Percentiles rank a stretch among this genome's conserved stretches.
Conservation (phyloP, 2,113 vertebrate genomes). For the Dicrurus megarhynchus region DNA sequence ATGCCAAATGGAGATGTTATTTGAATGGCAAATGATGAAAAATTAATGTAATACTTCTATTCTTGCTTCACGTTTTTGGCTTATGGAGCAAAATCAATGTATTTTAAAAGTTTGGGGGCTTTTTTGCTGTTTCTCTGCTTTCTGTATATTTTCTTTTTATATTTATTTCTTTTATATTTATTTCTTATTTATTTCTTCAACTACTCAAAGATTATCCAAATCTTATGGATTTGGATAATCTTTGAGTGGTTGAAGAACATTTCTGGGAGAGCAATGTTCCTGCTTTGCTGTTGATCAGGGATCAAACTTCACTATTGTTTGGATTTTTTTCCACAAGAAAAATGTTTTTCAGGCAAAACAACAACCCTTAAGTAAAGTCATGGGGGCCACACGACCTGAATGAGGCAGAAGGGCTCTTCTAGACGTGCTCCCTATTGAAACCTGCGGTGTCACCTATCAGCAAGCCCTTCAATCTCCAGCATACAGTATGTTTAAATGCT, state of each 20-base stretch:
- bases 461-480: neutral
- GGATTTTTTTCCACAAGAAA: neutral
- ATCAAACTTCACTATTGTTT: neutral
- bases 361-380: neutral
- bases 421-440: neutral
- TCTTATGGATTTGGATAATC: neutral
- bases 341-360: neutral
- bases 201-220: no score
- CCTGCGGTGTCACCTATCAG: neutral
- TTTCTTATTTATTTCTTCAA: no score
- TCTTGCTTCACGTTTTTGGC: neutral
- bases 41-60: neutral
- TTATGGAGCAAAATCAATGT: neutral
- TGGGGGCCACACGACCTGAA: neutral
- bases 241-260: neutral
- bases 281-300: neutral
- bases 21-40: neutral
- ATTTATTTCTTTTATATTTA: neutral
- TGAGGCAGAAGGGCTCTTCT: neutral
- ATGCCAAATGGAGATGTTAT: neutral
- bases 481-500: conserved; percentile 19
- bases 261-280: neutral
- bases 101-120: neutral
- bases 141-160: neutral
- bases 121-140: neutral